phyloP scores from a whole-genome alignment of 2,888 invertebrate genomes.

The Archaeoteleia sp. region DNA sequence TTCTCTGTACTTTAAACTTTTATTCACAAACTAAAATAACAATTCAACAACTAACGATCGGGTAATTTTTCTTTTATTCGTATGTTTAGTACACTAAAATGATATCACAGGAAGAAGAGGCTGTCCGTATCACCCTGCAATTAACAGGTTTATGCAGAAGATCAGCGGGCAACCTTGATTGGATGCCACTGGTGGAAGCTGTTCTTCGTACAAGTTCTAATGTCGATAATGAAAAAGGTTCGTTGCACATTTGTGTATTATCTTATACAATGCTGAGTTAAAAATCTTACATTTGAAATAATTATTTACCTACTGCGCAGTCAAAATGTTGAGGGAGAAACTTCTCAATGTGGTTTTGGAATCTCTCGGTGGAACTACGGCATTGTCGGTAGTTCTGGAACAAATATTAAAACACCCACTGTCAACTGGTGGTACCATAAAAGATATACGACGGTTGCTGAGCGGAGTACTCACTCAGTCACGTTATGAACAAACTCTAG shows the following conservation, averaged over 20 bases:
- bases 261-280: too few relatives aligned
- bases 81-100: constrained; percentile 43
- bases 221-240: constrained; percentile 61
- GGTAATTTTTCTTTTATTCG: not conserved
- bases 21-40: too few relatives aligned
- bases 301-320: too few relatives aligned
- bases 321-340: too few relatives aligned
- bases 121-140: constrained; percentile 62
- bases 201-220: constrained; percentile 65
- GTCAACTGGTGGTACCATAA: constrained; percentile 78
- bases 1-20: too few relatives aligned
- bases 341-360: constrained; percentile 70
- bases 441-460: constrained; percentile 79
- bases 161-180: constrained; percentile 70
- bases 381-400: constrained; percentile 78
- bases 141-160: constrained; percentile 69
- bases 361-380: constrained; percentile 71
- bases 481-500: constrained; percentile 83
- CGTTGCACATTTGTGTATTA: not conserved
- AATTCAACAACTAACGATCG: too few relatives aligned
- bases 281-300: too few relatives aligned
- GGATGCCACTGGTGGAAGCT: constrained; percentile 72
- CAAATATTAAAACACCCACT: constrained; percentile 77
- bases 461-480: constrained; percentile 85
- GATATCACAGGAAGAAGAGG: constrained; percentile 60